Evolutionary conservation across 2,797 vertebrate genomes (phyloP), one percentile per base, ranked within the genome.

Genomic region (Liasis olivaceus): DNA sequence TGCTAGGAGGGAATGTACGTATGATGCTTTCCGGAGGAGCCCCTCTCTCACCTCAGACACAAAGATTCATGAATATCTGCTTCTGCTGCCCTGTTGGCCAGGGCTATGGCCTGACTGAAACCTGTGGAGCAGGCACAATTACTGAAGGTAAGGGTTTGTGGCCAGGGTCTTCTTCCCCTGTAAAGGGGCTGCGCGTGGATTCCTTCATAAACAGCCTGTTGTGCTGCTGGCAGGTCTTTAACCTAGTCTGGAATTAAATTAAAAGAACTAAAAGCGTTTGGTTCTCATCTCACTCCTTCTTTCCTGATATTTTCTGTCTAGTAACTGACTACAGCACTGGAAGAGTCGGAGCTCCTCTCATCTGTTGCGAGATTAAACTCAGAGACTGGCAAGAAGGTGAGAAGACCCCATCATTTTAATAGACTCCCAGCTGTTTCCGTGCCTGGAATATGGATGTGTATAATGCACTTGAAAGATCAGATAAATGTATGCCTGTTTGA

Each of bases 11-110:
- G 7, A 98, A 98, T 0, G 96, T 99, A 91, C 98, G 99, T 2
- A 99, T 99, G 99, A 99, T 99, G 98, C 94, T 99, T 90, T 99
- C 98, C 0, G 99, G 99, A 36, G 99, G 99, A n/a, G 99, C 99
- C 0, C 99, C 99, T 0, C 97, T 99, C 62, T 99, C 99, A 0
- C 95, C 99, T 0, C 98, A 98, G 2, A 99, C 99, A 4, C 99
- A 99, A 89, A 98, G 99, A 66, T 99, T 99, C 95, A 99, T 99
- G 99, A 99, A 99, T 90, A 98, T 99, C 88, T 99, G 99, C 88
- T 99, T 99, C 97, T 99, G 99, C 95, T 99, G 99, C 89, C 99
- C 99, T 0, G 98, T 99, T 95, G 99, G 99, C 13, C 99, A 99
- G 94, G 99, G 99, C 86, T 99, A 99, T 4, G 99, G 99, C 72